Evolutionary conservation across 2,113 vertebrate species (phyloP).

Genomic region (Dinomys branickii): DNA sequence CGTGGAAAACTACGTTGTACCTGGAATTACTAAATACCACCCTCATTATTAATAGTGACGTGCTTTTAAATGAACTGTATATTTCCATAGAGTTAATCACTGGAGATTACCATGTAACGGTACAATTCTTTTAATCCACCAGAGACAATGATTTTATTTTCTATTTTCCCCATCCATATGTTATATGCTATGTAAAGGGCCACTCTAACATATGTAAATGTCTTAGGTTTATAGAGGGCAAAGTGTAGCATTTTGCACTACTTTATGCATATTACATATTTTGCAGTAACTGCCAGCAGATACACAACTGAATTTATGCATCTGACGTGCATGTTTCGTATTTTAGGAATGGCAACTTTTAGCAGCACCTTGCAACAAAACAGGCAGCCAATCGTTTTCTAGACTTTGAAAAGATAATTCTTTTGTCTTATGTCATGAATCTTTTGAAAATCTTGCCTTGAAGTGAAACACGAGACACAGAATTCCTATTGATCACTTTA

Average conservation of each 20-base stretch:
- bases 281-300: not conserved
- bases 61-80: not conserved
- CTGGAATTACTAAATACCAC: not conserved
- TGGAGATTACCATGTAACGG: not conserved
- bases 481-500: not conserved
- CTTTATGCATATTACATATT: too few relatives aligned
- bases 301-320: slow-evolving; percentile 17
- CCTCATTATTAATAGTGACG: not conserved
- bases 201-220: not conserved
- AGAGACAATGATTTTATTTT: not conserved
- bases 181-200: not conserved
- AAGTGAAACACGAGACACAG: not conserved
- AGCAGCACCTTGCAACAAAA: not conserved
- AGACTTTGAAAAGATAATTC: not conserved
- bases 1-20: not conserved
- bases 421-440: not conserved
- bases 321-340: not conserved
- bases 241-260: too few relatives aligned
- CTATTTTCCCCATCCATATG: not conserved
- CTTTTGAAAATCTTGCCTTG: not conserved
- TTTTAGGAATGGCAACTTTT: slow-evolving; percentile 3
- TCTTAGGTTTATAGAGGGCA: not conserved
- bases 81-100: not conserved
- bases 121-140: not conserved
- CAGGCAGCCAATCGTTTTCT: not conserved